phyloP scores from a whole-genome alignment of 1,140 invertebrate genomes.

The Brachionus rotundiformis region DNA sequence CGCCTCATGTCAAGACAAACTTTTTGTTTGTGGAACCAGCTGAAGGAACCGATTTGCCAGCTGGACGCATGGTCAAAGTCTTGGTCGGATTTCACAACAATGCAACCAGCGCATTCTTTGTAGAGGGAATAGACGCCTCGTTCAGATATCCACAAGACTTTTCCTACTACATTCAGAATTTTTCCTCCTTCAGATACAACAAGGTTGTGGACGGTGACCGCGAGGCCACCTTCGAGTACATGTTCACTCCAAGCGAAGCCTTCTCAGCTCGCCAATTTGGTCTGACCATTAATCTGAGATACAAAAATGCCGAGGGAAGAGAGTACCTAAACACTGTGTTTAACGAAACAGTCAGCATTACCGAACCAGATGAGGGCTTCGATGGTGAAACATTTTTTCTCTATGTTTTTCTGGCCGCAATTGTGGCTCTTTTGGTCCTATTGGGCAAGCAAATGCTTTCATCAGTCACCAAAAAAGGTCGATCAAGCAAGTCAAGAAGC shows the following conservation, averaged over 20 bases:
- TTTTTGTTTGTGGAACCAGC: constrained; percentile 39
- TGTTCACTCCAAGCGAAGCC: constrained; percentile 88
- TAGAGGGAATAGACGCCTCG: constrained; percentile 91
- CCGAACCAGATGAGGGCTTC: constrained; percentile 91
- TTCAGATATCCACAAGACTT: constrained; percentile 98
- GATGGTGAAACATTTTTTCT: constrained; percentile 97
- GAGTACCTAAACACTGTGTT: constrained; percentile 85
- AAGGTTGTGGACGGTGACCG: constrained; percentile 82
- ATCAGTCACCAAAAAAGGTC: constrained; percentile 66
- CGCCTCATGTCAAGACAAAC: constrained; percentile 48
- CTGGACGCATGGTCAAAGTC: constrained; percentile 87
- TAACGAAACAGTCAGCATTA: constrained; percentile 95
- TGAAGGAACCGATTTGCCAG: constrained; percentile 74
- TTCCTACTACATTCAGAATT: constrained; percentile 96
- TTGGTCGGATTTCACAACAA: constrained; percentile 94
- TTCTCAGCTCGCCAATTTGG: constrained; percentile 94
- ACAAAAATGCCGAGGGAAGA: constrained; percentile 76
- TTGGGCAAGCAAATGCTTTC: constrained; percentile 82
- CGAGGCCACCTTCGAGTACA: constrained; percentile 91
- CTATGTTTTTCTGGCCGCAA: constrained; percentile 87
- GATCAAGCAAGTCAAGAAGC: background rate
- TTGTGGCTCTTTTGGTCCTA: constrained; percentile 81
- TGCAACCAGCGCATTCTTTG: constrained; percentile 80
- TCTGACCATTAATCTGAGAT: constrained; percentile 86
- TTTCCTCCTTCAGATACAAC: constrained; percentile 85